Base-by-base conservation (phyloP, 2,113 vertebrate genomes). In the Percina caprodes region DNA sequence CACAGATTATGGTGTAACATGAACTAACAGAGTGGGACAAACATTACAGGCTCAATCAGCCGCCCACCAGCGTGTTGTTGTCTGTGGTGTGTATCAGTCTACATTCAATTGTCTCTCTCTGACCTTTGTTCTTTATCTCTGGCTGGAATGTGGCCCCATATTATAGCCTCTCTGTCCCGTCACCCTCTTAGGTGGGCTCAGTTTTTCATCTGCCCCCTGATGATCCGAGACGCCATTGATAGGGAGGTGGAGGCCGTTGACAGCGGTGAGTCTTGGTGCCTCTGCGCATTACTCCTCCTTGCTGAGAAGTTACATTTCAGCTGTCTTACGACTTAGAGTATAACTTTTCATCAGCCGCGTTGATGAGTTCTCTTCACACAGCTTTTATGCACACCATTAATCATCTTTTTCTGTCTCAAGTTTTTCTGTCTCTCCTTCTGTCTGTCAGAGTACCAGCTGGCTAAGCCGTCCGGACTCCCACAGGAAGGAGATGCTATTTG, bases 171-270 rank as follows among this genome's bases (percentile, higher is more conserved):
- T 81, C 45, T 71, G 71, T 71, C 39, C 16, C n/a, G 2, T 82
- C 62, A 0, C 55, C 71, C 42, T 60, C 55, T 66, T 79, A 99
- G 98, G 86, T 99, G 98, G 98, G 98, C 98, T 15, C 98, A 99
- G 42, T 99, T 99, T 93, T 99, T 99, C 75, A 97, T 99, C 88
- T 96, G 97, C 68, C 98, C 98, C 0, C 93, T 99, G 63, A 98
- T 99, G 98, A 98, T 98, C 91, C 95, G 96, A 73, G 97, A 99
- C 86, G 97, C 98, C 58, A 97, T 99, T 83, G 97, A 99, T 83
- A 92, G 98, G 76, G 98, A 99, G 92, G 98, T 99, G 45, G 98
- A 99, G 89, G 97, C 98, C 35, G 97, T 99, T 19, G 98, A 99
- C 92, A 99, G 98, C 79, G 98, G 98, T 99, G 91, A 95, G 95